Evolutionary conservation across 2,113 vertebrate species (phyloP).

Genomic region (Ageneiosus marmoratus): DNA sequence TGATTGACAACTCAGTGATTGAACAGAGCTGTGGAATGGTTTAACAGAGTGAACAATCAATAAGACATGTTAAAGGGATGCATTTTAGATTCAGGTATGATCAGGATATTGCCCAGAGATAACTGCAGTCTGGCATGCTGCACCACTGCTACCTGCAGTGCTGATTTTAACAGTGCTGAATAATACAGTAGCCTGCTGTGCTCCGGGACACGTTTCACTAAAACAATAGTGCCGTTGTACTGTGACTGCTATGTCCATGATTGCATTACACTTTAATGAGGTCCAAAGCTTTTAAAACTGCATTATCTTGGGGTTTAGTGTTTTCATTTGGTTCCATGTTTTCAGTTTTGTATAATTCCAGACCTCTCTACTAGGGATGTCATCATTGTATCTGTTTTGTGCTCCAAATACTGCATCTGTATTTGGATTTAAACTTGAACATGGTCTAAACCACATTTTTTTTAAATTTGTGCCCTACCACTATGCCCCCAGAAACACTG

Average conservation of each 20-base stretch:
- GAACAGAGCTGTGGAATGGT: background rate
- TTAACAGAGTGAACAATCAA: background rate
- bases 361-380: background rate
- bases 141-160: slow-evolving; percentile 24
- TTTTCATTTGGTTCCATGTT: background rate
- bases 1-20: no score
- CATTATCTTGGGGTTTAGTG: background rate
- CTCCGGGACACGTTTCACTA: slow-evolving; percentile 23
- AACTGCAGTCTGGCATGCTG: slow-evolving; percentile 32
- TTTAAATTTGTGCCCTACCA: no score
- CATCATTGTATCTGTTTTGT: background rate
- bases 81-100: slow-evolving; percentile 2
- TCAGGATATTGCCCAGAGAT: slow-evolving; percentile 27
- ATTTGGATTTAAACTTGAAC: background rate
- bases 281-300: slow-evolving; percentile 26
- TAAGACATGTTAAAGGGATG: background rate
- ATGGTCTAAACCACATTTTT: no score
- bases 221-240: slow-evolving; percentile 19
- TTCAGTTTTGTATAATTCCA: no score
- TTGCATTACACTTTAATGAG: slow-evolving; percentile 47
- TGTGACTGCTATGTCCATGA: slow-evolving; percentile 15
- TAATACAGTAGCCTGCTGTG: slow-evolving; percentile 33
- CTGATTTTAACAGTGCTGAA: slow-evolving; percentile 46
- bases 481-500: no score
- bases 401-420: background rate